phyloP scores from a whole-genome alignment of 1,140 invertebrate genomes.

The Trichonephila clavipes region DNA sequence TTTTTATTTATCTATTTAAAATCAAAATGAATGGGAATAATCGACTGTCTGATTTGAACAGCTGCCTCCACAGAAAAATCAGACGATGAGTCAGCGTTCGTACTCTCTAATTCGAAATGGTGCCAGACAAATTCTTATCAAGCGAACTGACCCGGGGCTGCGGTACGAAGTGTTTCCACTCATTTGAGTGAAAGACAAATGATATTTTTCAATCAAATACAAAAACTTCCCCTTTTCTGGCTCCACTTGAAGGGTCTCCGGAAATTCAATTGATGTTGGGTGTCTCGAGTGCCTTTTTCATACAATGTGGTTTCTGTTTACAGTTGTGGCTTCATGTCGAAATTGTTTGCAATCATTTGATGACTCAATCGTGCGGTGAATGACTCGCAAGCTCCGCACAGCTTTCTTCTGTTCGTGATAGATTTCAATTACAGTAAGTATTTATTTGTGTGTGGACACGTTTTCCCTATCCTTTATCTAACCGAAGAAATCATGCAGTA shows the following conservation, averaged over 20 bases:
- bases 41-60: slow-evolving; percentile 4
- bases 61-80: background rate
- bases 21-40: background rate
- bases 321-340: slow-evolving; percentile 18
- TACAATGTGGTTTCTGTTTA: slow-evolving; percentile 25
- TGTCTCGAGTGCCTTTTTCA: background rate
- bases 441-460: background rate
- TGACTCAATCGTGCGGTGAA: slow-evolving; percentile 33
- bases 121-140: slow-evolving; percentile 30
- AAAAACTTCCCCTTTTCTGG: background rate
- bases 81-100: slow-evolving; percentile 16
- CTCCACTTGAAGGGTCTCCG: background rate
- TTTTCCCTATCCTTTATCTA: background rate
- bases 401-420: background rate
- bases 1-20: background rate
- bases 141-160: background rate
- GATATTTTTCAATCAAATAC: slow-evolving; percentile 35
- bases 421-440: slow-evolving; percentile 5
- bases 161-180: slow-evolving; percentile 6
- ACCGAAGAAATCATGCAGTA: background rate
- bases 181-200: slow-evolving; percentile 24
- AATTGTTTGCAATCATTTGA: slow-evolving; percentile 23
- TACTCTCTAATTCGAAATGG: background rate
- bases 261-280: background rate
- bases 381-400: slow-evolving; percentile 2